Base-by-base conservation (phyloP, 2,113 vertebrate species). In the Gobiocypris rarus region DNA sequence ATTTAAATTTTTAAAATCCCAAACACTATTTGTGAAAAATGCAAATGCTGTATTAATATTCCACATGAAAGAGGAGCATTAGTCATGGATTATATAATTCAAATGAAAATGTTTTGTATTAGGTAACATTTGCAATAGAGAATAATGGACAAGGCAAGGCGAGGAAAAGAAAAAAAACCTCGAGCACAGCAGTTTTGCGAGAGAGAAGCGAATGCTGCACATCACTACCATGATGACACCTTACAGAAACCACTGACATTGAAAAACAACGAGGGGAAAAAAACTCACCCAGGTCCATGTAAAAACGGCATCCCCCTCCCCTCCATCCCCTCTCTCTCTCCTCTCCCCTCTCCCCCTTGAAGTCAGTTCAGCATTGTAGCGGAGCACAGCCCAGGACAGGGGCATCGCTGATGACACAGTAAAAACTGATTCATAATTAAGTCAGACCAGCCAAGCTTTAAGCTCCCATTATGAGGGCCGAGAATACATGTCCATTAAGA, bases 41-140 rank as follows among this genome's bases (percentile, higher is more conserved):
- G 90, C 87, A 93, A 93, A 93, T 93, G 79, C 78, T 86, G 85
- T 90, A 87, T 93, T 92, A 90, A 91, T 89, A 92, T 93, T 90
- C 89, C 67, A 89, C 73, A 88, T 85, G 87, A 93, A 91, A 90
- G 84, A 45, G 83, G 87, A 65, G 85, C 87, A 93, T 91, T 93
- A 92, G 90, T 93, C 89, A 91, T 86, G 88, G 88, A 92, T 92
- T 88, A 89, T 89, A 89, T 89, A 88, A 90, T 88, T 91, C 84
- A 89, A 91, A 92, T 91, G 81, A 90, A 89, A 90, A 86, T 89
- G 84, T 90, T 92, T 91, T 91, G 86, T 89, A 84, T 90, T 91
- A 86, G 86, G 73, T 88, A 86, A 88, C 89, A 90, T 90, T 92
- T 91, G 79, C 74, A 59, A 86, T 86, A 85, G 79, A 87, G 89